Base-by-base conservation (phyloP, 2,888 invertebrate genomes). In the Ophion obscuratus region DNA sequence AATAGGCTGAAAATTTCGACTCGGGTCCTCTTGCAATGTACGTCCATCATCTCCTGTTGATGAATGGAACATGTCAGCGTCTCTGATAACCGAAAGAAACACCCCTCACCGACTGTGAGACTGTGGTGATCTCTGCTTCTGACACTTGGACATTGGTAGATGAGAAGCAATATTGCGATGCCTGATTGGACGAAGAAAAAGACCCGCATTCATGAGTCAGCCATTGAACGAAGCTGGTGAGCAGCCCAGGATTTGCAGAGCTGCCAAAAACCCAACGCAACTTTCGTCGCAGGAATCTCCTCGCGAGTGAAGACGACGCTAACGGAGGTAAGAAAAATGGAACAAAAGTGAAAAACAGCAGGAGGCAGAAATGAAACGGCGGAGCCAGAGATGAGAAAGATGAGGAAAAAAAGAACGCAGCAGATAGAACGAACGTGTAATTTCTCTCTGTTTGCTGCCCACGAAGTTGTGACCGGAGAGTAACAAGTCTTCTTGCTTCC, bases 401-500 rank as follows among this genome's bases (percentile, higher is more conserved):
- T 81, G 75, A 82, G 53, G 59, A 81, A 57, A 74, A 74, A 74
- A 64, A 80, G 31, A 70, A 70, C 14, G 31, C 17, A 53, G 17
- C 44, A 10, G 27, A 62, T 20, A 67, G 62, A 75, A 81, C 66
- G 64, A 64, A 80, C 67, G 77, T 86, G 83, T 83, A 81, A 83
- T 80, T 77, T 83, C 76, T 77, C 71, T 80, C 47, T 47, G 77
- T 81, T 74, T 74, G 85, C 80, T 86, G 77, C 77, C 77, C 68
- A 67, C 80, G 77, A 81, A 83, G 74, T 74, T 86, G 77, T 44
- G 75, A 68, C 81, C 36, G 81, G 86, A 76, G 77, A 74, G 83
- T 80, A 83, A 83, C 82, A 67, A 83, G 83, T 86, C 83, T 86
- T 83, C 70, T 86, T 86, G 77, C 77, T 62, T 74, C 47, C 62